Evolutionary conservation across 2,113 vertebrate genomes (phyloP), one percentile per base, ranked within the genome.

Genomic region (Hiodon alosoides): DNA sequence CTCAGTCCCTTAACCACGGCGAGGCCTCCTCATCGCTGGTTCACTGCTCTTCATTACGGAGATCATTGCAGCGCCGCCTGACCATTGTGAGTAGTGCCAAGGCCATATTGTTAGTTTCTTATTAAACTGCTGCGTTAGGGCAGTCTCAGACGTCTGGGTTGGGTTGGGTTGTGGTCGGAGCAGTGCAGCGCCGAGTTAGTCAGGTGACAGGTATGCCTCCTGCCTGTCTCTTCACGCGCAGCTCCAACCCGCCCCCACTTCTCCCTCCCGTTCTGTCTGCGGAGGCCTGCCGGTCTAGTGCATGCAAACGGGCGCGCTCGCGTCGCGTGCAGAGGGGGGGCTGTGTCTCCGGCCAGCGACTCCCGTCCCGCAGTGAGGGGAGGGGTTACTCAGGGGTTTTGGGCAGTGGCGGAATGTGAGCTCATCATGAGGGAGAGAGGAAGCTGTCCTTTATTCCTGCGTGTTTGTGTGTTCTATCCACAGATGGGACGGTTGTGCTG

Each of bases 221-320:
- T 31, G 46, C 52, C 58, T 70, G 74, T 76, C 67, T 53, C 10
- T 62, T 67, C 74, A 76, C 4, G 48, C 31, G 9, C 46, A 10
- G 5, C 52, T 46, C 64, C 70, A 57, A 52, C 67, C 67, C 58
- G 58, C 58, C 9, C 58, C 4, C 58, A 59, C 9, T 9, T 6
- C 14, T 14, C 58, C 16, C 0, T 1, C 51, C 52, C 3, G 52
- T 5, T 2, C 3, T 3, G 46, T 8, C n/a, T 2, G 46, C 17
- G 16, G 16, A 53, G 13, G 55, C 54, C 47, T 13, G 1, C 4
- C 0, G n/a, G 9, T 52, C 74, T 9, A 69, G 74, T 51, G 6
- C 52, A n/a, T 16, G 57, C 74, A 75, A 2, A 66, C 57, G 2
- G 1, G 31, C 31, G 31, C 31, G 2, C 31, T 31, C 31, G 31